Base-by-base conservation (phyloP, 2,113 vertebrate genomes). In the Todiramphus saurophagus region DNA sequence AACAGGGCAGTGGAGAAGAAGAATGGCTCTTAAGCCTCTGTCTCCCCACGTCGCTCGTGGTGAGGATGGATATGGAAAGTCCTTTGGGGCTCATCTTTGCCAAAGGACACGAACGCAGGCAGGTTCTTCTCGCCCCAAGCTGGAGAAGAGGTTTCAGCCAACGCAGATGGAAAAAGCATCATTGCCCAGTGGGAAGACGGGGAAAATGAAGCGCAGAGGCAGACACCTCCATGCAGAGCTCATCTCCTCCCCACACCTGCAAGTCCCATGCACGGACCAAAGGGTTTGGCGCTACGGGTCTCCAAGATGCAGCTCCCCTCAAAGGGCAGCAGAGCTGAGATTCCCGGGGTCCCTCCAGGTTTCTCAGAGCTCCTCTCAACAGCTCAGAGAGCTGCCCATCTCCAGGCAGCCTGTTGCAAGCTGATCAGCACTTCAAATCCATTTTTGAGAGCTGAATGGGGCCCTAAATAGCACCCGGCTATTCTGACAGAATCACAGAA, bases 1-100 rank as follows among this genome's bases (percentile, higher is more conserved):
- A 96, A 94, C 58, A 56, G 88, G 97, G 94, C 89, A 24, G 88
- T 2, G 3, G 8, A 79, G 90, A 48, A 48, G 69, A 58, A 97
- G 78, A 89, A 82, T 11, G 64, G 89, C 87, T 62, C 91, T 83
- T 55, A 46, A 60, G 82, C 48, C 83, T 73, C 66, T 14, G 69
- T 74, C 56, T 90, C 86, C 94, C 93, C 8, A 7, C 31, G 8
- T 37, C 0, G 35, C 66, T 73, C 31, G 2, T 30, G 27, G 95
- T 3, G 74, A 94, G 62, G 82, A 95, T 89, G 31, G 12, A 96
- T 66, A 66, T 2, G 33, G 62, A 70, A 79, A 85, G 46, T 35
- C 74, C 46, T 43, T 66, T 56, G 69, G 83, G 93, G 90, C n/a
- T 91, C 16, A 46, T 83, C 23, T 60, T 67, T 56, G 67, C 67